Base-by-base conservation (phyloP, 2,888 invertebrate genomes). In the Protophormia terraenovae region DNA sequence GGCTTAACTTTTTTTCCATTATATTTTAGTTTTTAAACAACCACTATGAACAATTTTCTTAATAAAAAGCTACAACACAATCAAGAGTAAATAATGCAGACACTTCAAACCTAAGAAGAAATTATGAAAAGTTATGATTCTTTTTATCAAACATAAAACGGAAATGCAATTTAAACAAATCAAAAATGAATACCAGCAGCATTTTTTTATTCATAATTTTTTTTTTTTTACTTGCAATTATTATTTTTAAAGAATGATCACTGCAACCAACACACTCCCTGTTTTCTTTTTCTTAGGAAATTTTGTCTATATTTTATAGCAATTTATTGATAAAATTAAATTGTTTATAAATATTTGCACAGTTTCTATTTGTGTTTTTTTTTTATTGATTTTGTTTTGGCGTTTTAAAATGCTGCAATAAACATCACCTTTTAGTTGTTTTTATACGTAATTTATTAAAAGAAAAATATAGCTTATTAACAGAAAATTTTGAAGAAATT, bases 151-250 rank as follows among this genome's bases (percentile, higher is more conserved):
- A 77, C 22, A 66, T 45, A 32, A 60, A 78, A 71, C 69, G 69
- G 69, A 82, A 69, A 69, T 76, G 53, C 62, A 82, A 41, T 53
- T 82, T 19, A 69, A 60, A 38, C 2, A 55, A 50, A 71, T n/a
- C n/a, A n/a, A n/a, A n/a, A n/a, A n/a, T n/a, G n/a, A n/a, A 27
- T 60, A 41, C 24, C 60, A 47, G 50, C 24, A 50, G 60, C 3
- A 35, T 50, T 12, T 12, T 22, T 41, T 5, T 41, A 14, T 35
- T 6, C 8, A 35, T 35, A 35, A 10, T 38, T 38, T 14, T n/a
- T 41, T 41, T 41, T 0, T 41, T 41, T 41, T n/a, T 41, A 5
- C 41, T n/a, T 12, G 0, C 6, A 4, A 6, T n/a, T n/a, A n/a
- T n/a, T n/a, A n/a, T n/a, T n/a, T n/a, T n/a, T n/a, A n/a, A n/a